phyloP scores from a whole-genome alignment of 2,797 vertebrate genomes.

The Acropternis orthonyx region DNA sequence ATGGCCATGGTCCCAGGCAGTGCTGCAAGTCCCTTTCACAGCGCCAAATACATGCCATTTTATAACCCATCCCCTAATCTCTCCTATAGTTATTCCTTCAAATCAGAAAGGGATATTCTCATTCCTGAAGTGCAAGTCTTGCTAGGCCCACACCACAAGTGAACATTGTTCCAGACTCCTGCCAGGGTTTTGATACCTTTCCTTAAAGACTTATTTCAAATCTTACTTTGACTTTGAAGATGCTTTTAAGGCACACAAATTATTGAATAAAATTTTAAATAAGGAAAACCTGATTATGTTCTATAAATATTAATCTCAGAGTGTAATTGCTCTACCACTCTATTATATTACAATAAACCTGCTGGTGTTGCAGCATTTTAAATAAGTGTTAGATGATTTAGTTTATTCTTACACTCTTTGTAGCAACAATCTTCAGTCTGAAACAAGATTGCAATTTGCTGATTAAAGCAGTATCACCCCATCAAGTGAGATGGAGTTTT shows the following conservation, averaged over 20 bases:
- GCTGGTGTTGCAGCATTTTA: constrained; percentile 66
- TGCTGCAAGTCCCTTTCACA: background rate
- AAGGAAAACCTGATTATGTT: constrained; percentile 54
- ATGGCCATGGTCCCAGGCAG: background rate
- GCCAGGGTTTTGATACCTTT: background rate
- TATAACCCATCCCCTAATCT: background rate
- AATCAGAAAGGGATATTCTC: background rate
- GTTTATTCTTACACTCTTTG: constrained; percentile 54
- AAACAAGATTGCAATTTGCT: constrained; percentile 57
- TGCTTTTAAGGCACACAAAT: background rate
- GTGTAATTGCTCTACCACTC: constrained; percentile 60
- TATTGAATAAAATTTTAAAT: constrained; percentile 48
- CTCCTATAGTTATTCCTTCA: background rate
- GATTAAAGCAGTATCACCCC: constrained; percentile 43
- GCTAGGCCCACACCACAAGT: background rate
- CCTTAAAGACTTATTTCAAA: background rate
- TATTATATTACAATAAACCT: constrained; percentile 67
- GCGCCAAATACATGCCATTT: background rate
- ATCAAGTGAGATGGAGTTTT: background rate
- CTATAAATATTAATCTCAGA: constrained; percentile 60
- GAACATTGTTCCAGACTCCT: background rate
- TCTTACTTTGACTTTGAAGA: background rate
- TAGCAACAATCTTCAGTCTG: constrained; percentile 59
- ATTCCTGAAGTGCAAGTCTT: background rate
- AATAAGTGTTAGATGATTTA: constrained; percentile 66